Base-by-base conservation (phyloP, 2,113 vertebrate species). In the Lagopus leucura region DNA sequence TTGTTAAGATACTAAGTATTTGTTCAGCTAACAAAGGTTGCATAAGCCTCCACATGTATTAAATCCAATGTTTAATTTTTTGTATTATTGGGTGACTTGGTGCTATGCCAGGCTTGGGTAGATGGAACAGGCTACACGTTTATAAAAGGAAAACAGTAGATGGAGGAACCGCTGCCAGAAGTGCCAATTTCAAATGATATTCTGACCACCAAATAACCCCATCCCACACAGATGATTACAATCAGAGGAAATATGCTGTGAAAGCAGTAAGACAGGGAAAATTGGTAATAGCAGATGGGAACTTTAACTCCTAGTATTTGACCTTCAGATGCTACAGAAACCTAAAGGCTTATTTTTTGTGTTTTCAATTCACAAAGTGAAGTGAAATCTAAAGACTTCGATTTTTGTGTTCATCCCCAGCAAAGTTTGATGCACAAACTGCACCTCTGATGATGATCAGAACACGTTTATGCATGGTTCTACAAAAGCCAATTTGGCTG, bases 41-140 rank as follows among this genome's bases (percentile, higher is more conserved):
- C 88, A 79, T 75, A 78, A 93, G 43, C 54, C 75, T 78, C 63
- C 42, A 19, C 3, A 74, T 52, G 79, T 84, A 92, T 87, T 86
- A 72, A 86, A 75, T 66, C 47, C 47, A 70, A 63, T 57, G 67
- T 93, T 92, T 89, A 73, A 86, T 93, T 92, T 90, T 87, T 89
- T 92, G 47, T 67, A 43, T 82, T 86, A 63, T n/a, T 81, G 76
- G 82, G 72, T 83, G 75, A 91, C 48, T 85, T 84, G 88, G 89
- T 91, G 64, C 71, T 89, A 43, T 71, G 89, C 76, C 91, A 94
- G 71, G 57, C 65, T 65, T 43, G 80, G 52, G 36, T 10, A 66
- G 85, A 61, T 92, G 54, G 55, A 86, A 93, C 48, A 85, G 74
- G 58, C 77, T 76, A 80, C 38, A 88, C 17, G 81, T 47, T 78